Conservation (phyloP, 2,797 vertebrate species). For the Adrianichthys oophorus region DNA sequence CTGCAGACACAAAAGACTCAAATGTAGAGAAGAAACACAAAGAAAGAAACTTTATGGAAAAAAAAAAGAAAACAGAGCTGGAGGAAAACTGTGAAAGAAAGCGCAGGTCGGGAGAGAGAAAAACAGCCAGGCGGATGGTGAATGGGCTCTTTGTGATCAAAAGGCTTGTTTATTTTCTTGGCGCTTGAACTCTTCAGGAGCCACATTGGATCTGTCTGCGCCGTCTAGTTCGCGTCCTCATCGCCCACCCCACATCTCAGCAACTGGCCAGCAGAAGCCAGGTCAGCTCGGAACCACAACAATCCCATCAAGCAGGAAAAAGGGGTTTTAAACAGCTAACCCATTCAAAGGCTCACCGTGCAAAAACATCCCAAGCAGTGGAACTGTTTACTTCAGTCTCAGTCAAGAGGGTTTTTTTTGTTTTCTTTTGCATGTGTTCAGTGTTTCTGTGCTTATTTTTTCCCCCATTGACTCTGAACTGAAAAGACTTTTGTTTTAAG, state of each 20-base stretch:
- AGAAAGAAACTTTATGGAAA: slow-evolving; percentile 20
- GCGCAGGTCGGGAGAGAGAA: slow-evolving; percentile 28
- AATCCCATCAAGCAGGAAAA: neutral
- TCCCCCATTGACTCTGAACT: too few species aligned
- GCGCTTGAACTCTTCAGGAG: slow-evolving; percentile 79
- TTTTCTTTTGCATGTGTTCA: too few species aligned
- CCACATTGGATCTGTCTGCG: slow-evolving; percentile 72
- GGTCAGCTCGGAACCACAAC: slow-evolving; percentile 33
- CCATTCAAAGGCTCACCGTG: neutral
- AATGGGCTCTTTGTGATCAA: slow-evolving; percentile 84
- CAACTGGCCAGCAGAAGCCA: slow-evolving; percentile 22
- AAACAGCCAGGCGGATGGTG: slow-evolving; percentile 48
- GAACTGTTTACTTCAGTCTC: too few species aligned
- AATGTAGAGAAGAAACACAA: slow-evolving; percentile 19
- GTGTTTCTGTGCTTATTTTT: too few species aligned
- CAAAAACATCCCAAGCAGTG: too few species aligned
- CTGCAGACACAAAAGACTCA: slow-evolving; percentile 23
- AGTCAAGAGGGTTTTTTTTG: too few species aligned
- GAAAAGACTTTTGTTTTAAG: too few species aligned
- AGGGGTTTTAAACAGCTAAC: neutral
- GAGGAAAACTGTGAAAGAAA: slow-evolving; percentile 35
- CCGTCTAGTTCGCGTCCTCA: slow-evolving; percentile 50
- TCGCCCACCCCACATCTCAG: slow-evolving; percentile 32
- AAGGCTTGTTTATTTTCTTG: slow-evolving; percentile 84
- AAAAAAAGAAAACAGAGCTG: slow-evolving; percentile 21